phyloP scores from a whole-genome alignment of 2,113 vertebrate species.

The Puffinus mauretanicus region DNA sequence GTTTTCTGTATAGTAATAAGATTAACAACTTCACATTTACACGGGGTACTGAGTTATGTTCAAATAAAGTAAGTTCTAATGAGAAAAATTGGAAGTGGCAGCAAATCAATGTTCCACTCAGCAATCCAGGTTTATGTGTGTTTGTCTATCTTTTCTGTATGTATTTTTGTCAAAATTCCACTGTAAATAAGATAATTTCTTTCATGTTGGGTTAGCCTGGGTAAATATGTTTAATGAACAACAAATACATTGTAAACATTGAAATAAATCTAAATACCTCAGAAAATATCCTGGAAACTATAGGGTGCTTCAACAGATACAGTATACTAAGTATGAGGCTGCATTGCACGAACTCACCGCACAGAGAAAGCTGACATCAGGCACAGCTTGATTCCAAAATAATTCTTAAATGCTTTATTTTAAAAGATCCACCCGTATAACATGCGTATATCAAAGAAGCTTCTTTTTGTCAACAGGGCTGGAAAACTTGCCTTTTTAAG shows the following conservation, averaged over 20 bases:
- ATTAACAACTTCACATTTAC: slow-evolving; percentile 78
- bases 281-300: slow-evolving; percentile 44
- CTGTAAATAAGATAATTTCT: slow-evolving; percentile 78
- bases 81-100: slow-evolving; percentile 77
- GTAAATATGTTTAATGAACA: slow-evolving; percentile 80
- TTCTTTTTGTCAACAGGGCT: background rate
- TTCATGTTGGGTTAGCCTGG: slow-evolving; percentile 77
- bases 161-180: slow-evolving; percentile 75
- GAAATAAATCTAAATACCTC: slow-evolving; percentile 68
- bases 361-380: background rate
- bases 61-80: slow-evolving; percentile 82
- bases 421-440: background rate
- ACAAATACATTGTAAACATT: slow-evolving; percentile 73
- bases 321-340: background rate
- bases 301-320: slow-evolving; percentile 47
- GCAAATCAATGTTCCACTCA: slow-evolving; percentile 75
- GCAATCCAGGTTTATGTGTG: slow-evolving; percentile 72
- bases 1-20: slow-evolving; percentile 81
- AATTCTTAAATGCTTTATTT: background rate
- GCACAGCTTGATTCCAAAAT: background rate
- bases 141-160: slow-evolving; percentile 72
- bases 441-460: background rate
- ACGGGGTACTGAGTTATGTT: slow-evolving; percentile 77
- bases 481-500: background rate
- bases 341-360: background rate